Conservation (phyloP, 1,140 invertebrate species). For the Drosophila lacertosa region DNA sequence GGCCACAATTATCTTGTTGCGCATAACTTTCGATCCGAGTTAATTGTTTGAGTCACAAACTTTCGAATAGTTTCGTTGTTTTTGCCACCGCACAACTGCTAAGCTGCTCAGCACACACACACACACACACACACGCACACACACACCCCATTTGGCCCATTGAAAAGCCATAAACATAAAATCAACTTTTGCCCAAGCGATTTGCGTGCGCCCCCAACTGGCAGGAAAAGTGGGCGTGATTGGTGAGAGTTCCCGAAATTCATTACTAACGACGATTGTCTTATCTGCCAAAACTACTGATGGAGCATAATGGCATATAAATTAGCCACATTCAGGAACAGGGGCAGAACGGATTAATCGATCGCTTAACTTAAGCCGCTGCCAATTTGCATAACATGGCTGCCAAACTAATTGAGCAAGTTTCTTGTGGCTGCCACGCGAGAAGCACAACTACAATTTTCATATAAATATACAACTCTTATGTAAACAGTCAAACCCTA, state of each 20-base stretch:
- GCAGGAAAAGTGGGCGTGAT: constrained; percentile 17
- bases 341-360: constrained; percentile 30
- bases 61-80: constrained; percentile 46
- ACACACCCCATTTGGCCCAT: background rate
- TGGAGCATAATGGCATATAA: constrained; percentile 14
- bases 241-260: constrained; percentile 14
- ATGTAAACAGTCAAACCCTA: no score
- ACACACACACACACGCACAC: no score
- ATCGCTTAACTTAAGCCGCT: constrained; percentile 26
- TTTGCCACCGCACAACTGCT: background rate
- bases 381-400: constrained; percentile 25
- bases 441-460: background rate
- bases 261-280: constrained; percentile 12
- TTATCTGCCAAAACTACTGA: constrained; percentile 19
- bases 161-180: constrained; percentile 34
- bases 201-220: constrained; percentile 20
- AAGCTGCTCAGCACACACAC: background rate
- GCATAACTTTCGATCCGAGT: constrained; percentile 77
- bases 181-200: constrained; percentile 34
- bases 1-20: constrained; percentile 53
- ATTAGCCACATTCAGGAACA: constrained; percentile 7
- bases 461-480: no score
- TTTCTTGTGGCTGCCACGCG: background rate
- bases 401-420: background rate
- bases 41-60: constrained; percentile 75